Base-by-base conservation (phyloP, 2,888 invertebrate species). In the Teleogryllus oceanicus region DNA sequence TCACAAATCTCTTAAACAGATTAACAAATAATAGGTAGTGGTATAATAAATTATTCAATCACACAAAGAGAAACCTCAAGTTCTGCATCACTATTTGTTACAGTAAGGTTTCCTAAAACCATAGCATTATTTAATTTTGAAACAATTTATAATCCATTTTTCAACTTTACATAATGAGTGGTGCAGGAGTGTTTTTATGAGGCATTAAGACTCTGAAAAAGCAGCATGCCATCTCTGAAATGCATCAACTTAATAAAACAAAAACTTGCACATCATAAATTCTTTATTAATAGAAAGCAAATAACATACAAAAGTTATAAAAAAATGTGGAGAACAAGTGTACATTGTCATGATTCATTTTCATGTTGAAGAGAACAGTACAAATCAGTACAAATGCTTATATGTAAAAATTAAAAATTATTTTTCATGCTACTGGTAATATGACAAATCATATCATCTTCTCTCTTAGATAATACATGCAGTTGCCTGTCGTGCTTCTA, bases 211-310 rank as follows among this genome's bases (percentile, higher is more conserved):
- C n/a, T 62, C n/a, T 62, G 62, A 18, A 18, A 37, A 37, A 62
- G 13, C 62, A 62, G 62, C 62, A 62, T 62, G 62, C 62, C 13
- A 62, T 18, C 16, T 10, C n/a, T 62, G 62, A 62, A n/a, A 18
- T 62, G 62, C 62, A 62, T 62, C 16, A 62, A 62, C 62, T 62
- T 62, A 62, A 62, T 62, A 62, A 62, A 62, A 62, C 62, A 62
- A 62, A 62, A 62, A 62, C 62, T 62, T 62, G 62, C 62, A 62
- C 62, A 62, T 62, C 62, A 62, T 62, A 78, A 76, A 80, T 49
- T 80, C 77, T 80, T 80, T 78, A 80, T 80, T 78, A 80, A 80
- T 80, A 78, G 76, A 80, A 80, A 80, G 80, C 80, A 78, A 77
- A 78, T 62, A 62, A 80, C 78, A 80, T 80, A 80, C 80, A 80